Base-by-base conservation (phyloP, 2,797 vertebrate genomes). In the Champsocephalus gunnari region DNA sequence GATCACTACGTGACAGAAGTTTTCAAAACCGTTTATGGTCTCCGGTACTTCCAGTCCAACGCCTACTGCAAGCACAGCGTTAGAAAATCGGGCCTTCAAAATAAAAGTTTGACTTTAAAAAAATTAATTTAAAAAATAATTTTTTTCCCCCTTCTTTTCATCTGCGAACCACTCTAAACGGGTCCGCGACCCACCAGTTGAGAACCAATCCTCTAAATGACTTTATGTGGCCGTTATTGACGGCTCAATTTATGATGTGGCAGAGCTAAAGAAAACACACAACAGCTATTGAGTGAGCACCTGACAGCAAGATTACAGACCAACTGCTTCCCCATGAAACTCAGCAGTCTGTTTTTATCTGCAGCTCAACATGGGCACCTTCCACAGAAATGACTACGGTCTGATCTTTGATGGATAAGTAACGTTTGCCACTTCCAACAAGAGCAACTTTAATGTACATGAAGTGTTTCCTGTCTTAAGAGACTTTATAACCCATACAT, bases 231-330 rank as follows among this genome's bases (percentile, higher is more conserved):
- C 1, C 72, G 41, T 58, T 28, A 28, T 28, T 28, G 28, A 28
- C 28, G 28, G 28, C 28, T 28, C 28, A 28, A 28, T 28, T 28
- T 28, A 28, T 17, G n/a, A 56, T 24, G 44, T 28, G 60, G 9
- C 32, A 73, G 17, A 53, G 47, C 32, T 45, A 2, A 38, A 41
- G 6, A 28, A 32, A 66, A 54, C 11, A 16, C n/a, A 51, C 4
- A 57, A 24, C 17, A 57, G 47, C 19, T 49, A 24, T 45, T 0
- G 1, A 49, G 8, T 13, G 13, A 2, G 16, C 34, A 65, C 0
- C 16, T 58, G 57, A 87, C 59, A 88, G 83, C 60, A 86, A 83
- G 75, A 50, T 5, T 49, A 71, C 10, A 65, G 1, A 59, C 0
- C 1, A 61, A 61, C 56, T 50, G 41, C 67, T 85, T 87, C 79